These are phyloP conservation scores for Drosophila arawakana DNA, from an alignment of 1,140 invertebrate genomes.

Conservation along the genomic window DNA sequence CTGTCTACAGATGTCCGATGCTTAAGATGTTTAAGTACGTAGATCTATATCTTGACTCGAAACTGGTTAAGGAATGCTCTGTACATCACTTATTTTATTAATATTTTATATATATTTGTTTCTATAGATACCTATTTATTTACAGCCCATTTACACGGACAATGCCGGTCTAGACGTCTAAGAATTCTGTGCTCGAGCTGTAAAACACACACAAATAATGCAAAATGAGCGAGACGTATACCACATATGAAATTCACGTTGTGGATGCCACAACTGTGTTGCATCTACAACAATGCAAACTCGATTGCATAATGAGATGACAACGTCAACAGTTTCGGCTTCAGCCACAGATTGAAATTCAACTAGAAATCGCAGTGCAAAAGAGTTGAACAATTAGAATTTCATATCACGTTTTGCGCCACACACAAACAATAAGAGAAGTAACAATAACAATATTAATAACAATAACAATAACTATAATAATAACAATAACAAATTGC, in stretches of 20 bases:
- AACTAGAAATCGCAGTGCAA: slow-evolving; percentile 19
- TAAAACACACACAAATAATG: background rate
- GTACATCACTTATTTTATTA: no score
- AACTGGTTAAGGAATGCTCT: no score
- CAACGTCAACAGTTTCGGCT: slow-evolving; percentile 27
- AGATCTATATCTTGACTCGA: no score
- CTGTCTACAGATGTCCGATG: no score
- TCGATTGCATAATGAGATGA: slow-evolving; percentile 65
- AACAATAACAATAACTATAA: slow-evolving; percentile 1
- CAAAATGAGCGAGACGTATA: background rate
- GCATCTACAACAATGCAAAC: slow-evolving; percentile 63
- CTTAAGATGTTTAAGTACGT: no score
- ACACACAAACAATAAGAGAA: slow-evolving; percentile 12
- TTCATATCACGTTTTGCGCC: slow-evolving; percentile 72
- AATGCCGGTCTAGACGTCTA: background rate
- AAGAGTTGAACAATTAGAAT: slow-evolving; percentile 51
- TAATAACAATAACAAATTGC: slow-evolving; percentile 14
- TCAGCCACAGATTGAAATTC: background rate
- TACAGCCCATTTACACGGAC: background rate
- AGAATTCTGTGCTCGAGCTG: background rate
- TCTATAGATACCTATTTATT: no score
- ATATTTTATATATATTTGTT: no score
- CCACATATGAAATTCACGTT: background rate
- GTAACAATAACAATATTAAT: slow-evolving; percentile 10
- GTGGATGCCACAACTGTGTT: slow-evolving; percentile 31